These are phyloP conservation scores for Melanotaenia pygmaea DNA, from an alignment of 2,797 vertebrate species.

Conservation along the genomic window DNA sequence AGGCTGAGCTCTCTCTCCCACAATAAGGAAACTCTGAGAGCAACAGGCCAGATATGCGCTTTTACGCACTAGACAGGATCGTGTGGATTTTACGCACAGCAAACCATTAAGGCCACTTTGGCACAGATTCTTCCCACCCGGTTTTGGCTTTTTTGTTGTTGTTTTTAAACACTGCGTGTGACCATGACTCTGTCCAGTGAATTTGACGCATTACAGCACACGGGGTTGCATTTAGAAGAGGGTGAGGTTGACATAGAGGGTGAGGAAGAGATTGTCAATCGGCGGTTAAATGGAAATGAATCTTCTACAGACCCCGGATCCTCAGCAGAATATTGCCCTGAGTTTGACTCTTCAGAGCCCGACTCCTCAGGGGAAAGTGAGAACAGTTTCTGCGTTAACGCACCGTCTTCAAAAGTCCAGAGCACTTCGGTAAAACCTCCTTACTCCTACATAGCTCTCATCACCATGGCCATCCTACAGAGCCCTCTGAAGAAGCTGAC, in stretches of 20 bases:
- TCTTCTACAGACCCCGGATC: constrained; percentile 50
- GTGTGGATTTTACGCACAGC: constrained; percentile 62
- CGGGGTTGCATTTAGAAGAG: constrained; percentile 63
- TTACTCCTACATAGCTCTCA: constrained; percentile 93
- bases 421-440: constrained; percentile 86
- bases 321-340: constrained; percentile 59
- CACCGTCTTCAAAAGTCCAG: constrained; percentile 55
- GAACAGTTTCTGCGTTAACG: constrained; percentile 73
- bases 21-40: constrained; percentile 33
- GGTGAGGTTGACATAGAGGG: constrained; percentile 81
- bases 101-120: constrained; percentile 27
- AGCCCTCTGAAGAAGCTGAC: constrained; percentile 90
- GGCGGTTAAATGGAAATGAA: constrained; percentile 42
- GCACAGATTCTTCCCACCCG: neutral
- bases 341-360: constrained; percentile 72
- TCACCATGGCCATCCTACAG: constrained; percentile 94
- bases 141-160: constrained; percentile 25
- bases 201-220: constrained; percentile 65
- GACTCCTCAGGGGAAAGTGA: constrained; percentile 79
- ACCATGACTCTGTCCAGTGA: constrained; percentile 82
- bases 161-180: constrained; percentile 12
- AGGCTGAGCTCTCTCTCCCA: constrained; percentile 48
- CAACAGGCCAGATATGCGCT: constrained; percentile 23
- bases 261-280: constrained; percentile 62
- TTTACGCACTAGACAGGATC: constrained; percentile 58